phyloP scores from a whole-genome alignment of 2,888 invertebrate species.

The Zygogramma bicolorata region DNA sequence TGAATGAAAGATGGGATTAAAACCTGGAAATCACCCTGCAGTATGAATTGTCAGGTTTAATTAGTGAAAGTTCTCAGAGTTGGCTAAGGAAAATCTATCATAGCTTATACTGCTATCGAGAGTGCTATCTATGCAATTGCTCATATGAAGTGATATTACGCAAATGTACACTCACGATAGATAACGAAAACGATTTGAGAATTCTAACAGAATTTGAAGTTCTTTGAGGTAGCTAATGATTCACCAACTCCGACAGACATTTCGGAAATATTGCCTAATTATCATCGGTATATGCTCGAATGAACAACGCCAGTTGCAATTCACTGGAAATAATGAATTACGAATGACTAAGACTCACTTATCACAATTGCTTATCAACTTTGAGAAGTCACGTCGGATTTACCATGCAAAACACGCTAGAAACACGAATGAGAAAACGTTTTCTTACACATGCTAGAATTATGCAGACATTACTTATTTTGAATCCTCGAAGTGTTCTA shows the following conservation, averaged over 20 bases:
- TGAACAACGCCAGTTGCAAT: not conserved
- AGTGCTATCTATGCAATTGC: too few species aligned
- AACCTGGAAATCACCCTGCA: too few species aligned
- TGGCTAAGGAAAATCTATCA: too few species aligned
- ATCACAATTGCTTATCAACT: not conserved
- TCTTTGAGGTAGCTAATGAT: too few species aligned
- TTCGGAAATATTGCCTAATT: not conserved
- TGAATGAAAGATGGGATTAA: too few species aligned
- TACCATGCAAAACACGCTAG: not conserved
- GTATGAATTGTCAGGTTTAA: too few species aligned
- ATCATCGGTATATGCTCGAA: not conserved
- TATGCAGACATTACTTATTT: not conserved
- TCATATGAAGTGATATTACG: too few species aligned
- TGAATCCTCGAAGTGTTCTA: not conserved
- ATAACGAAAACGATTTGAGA: too few species aligned
- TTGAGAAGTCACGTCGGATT: not conserved
- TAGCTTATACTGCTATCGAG: too few species aligned
- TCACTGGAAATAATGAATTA: not conserved
- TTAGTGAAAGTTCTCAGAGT: too few species aligned
- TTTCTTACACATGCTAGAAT: not conserved
- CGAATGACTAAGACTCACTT: not conserved
- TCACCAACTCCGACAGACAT: too few species aligned
- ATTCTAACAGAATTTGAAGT: not conserved
- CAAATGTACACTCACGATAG: too few species aligned
- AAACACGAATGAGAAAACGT: not conserved